Evolutionary conservation across 2,797 vertebrate genomes (phyloP), one percentile per base, ranked within the genome.

Genomic region (Crax fasciolata): DNA sequence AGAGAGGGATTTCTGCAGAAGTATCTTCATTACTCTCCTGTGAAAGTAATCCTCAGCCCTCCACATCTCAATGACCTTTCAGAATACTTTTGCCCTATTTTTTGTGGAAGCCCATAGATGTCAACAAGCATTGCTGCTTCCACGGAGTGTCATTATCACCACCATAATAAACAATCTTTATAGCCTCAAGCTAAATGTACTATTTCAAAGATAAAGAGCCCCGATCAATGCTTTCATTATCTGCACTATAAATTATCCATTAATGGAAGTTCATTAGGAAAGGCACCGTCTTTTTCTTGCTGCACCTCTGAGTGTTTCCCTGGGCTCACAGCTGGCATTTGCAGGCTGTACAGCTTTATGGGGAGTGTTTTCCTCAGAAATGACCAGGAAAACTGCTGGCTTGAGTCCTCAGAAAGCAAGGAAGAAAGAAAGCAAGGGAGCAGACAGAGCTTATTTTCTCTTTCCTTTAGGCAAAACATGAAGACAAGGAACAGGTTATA

Each of bases 141-240:
- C 62, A 74, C 32, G 49, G 43, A 55, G 24, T 16, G 44, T 87
- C 80, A 46, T 93, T 78, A 85, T 71, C 55, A 32, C 49, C 23
- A 19, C 52, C 84, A 35, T 39, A 73, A 63, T 71, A 92, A 93
- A 82, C 84, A 86, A 80, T 46, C 30, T 63, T 84, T 88, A 90
- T 35, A 65, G 77, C 76, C 83, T 88, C 27, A 18, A 90, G 89
- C 85, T 82, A 63, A 90, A 94, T 32, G 71, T 43, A 84, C 30
- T 88, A 84, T 88, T 91, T 94, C 85, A 88, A 49, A 82, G 77
- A 81, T 91, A 78, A 93, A 89, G 71, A 86, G 55, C 80, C 18
- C 41, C 3, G 48, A 88, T 96, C 94, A 92, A 94, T 97, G 94
- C 89, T 95, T 94, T 91, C 91, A 86, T 90, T 93, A 96, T 96